Evolutionary conservation across 2,797 vertebrate genomes (phyloP).

Genomic region (Erpetoichthys calabaricus): DNA sequence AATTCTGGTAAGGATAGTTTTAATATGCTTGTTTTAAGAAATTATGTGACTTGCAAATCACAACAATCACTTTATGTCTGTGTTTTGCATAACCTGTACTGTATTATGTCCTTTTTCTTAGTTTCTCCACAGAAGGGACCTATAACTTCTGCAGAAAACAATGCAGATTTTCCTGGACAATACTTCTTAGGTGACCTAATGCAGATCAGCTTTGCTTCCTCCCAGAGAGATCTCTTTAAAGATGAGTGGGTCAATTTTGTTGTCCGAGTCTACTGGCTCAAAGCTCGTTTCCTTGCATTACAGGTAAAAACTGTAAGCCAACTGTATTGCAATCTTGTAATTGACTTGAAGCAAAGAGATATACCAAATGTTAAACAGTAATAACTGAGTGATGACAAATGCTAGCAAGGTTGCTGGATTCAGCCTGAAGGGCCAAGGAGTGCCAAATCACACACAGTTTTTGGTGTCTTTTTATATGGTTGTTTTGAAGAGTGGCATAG

Average conservation of each 20-base stretch:
- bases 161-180: constrained; percentile 62
- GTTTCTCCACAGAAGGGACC: constrained; percentile 59
- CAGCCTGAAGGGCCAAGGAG: too few species aligned
- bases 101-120: constrained; percentile 24
- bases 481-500: too few species aligned
- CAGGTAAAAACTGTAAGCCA: constrained; percentile 51
- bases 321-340: too few species aligned
- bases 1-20: constrained; percentile 46
- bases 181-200: constrained; percentile 78
- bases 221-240: constrained; percentile 80
- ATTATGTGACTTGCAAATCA: background rate
- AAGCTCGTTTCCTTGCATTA: constrained; percentile 75
- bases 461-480: too few species aligned
- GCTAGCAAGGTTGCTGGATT: too few species aligned
- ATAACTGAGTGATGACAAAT: too few species aligned
- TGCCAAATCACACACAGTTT: too few species aligned
- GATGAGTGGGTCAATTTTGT: constrained; percentile 74
- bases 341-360: too few species aligned
- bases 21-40: background rate
- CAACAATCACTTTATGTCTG: too few species aligned
- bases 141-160: constrained; percentile 16
- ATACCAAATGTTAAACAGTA: too few species aligned
- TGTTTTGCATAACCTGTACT: background rate
- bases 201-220: constrained; percentile 73
- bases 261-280: constrained; percentile 86